These are phyloP conservation scores for Dryobota labecula DNA, from an alignment of 2,888 invertebrate species.

Conservation along the genomic window DNA sequence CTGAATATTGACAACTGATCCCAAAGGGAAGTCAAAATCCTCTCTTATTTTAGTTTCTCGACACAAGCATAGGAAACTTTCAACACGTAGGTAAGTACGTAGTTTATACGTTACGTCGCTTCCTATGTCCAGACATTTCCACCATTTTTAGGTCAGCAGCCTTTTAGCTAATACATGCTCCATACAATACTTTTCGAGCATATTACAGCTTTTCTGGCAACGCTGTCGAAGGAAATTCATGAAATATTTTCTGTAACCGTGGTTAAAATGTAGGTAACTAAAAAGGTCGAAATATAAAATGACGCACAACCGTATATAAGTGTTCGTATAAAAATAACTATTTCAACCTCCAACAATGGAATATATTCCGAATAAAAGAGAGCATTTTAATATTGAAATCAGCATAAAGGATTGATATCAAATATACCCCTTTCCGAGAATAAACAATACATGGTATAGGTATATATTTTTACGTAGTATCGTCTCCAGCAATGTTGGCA, in stretches of 20 bases:
- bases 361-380: slow-evolving; percentile 56
- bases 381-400: slow-evolving; percentile 67
- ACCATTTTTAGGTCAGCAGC: slow-evolving; percentile 38
- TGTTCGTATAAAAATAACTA: slow-evolving; percentile 57
- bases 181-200: slow-evolving; percentile 25
- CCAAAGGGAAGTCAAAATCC: slow-evolving; percentile 6
- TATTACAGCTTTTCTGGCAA: slow-evolving; percentile 29
- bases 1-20: slow-evolving; percentile 9
- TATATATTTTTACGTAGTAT: slow-evolving; percentile 45
- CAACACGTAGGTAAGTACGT: slow-evolving; percentile 22
- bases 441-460: slow-evolving; percentile 57
- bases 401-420: slow-evolving; percentile 68
- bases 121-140: slow-evolving; percentile 13
- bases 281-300: slow-evolving; percentile 27
- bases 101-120: slow-evolving; percentile 22
- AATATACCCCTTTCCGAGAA: slow-evolving; percentile 57
- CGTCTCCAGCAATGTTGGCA: slow-evolving; percentile 54
- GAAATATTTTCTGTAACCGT: slow-evolving; percentile 29
- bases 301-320: slow-evolving; percentile 33
- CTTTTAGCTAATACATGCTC: slow-evolving; percentile 30
- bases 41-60: slow-evolving; percentile 8
- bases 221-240: slow-evolving; percentile 3
- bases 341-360: slow-evolving; percentile 53
- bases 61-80: slow-evolving; percentile 19
- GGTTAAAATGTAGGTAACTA: neutral